Conservation (phyloP, 2,888 invertebrate species). For the Pyrocoelia pectoralis region DNA sequence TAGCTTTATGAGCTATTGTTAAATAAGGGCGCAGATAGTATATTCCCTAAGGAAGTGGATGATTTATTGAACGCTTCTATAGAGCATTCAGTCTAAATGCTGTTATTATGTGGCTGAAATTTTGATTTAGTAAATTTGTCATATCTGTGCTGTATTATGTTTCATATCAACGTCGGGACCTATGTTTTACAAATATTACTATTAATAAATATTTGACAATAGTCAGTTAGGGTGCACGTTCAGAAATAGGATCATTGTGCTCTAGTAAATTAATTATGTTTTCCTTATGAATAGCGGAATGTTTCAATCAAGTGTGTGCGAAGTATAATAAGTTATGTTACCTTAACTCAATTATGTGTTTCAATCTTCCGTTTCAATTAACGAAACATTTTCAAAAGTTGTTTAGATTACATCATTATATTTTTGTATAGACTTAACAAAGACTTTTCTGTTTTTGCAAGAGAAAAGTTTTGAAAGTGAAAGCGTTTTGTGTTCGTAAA, state of each 20-base stretch:
- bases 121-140: conserved; percentile 5
- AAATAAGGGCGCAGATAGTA: background rate
- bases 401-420: background rate
- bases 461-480: conserved; percentile 4
- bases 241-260: background rate
- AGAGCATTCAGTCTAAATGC: background rate
- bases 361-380: no score
- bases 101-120: conserved; percentile 2
- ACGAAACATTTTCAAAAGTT: no score
- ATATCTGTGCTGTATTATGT: background rate
- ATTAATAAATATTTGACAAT: background rate
- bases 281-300: no score
- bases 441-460: conserved; percentile 4
- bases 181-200: background rate
- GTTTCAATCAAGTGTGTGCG: no score
- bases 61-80: background rate
- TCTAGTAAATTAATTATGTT: background rate
- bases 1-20: conserved; percentile 4
- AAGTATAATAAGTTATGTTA: no score
- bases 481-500: conserved; percentile 1
- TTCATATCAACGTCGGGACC: background rate
- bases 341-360: no score
- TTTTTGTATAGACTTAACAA: background rate
- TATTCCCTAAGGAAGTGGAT: background rate
- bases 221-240: background rate